Evolutionary conservation across 2,113 vertebrate species (phyloP).

Genomic region (Elephantulus edwardii): DNA sequence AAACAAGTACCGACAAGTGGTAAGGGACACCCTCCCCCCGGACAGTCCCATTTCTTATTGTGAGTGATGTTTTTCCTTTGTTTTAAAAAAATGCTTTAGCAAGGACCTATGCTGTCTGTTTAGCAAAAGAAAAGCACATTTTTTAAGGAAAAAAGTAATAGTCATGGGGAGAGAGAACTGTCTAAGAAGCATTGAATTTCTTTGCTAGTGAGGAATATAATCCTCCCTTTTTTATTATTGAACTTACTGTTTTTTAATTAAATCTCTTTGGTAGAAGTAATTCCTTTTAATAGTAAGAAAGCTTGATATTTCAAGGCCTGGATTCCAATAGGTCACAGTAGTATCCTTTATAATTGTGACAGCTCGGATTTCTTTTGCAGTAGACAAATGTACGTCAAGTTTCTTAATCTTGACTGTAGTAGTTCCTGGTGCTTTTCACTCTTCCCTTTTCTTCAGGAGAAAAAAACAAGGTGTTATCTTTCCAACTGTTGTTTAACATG

Average conservation of each 20-base stretch:
- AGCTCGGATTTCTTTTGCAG: neutral
- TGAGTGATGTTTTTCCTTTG: neutral
- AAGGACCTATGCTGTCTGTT: neutral
- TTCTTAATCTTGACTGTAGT: neutral
- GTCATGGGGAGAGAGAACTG: too few species aligned
- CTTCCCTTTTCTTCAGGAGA: neutral
- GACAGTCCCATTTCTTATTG: neutral
- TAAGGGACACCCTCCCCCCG: slow-evolving; percentile 67
- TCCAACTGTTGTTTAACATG: neutral
- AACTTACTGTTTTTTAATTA: too few species aligned
- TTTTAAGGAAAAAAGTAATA: too few species aligned
- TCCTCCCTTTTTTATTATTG: too few species aligned
- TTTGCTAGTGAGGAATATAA: neutral
- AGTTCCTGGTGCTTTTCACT: neutral
- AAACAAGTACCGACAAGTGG: slow-evolving; percentile 89
- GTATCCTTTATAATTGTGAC: neutral
- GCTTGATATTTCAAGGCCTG: neutral
- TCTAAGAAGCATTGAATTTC: neutral
- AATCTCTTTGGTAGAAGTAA: too few species aligned
- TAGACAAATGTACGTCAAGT: neutral
- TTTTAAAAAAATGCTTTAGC: neutral
- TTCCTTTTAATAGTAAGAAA: neutral
- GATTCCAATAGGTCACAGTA: neutral
- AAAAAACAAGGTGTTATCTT: neutral
- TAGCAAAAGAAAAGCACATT: slow-evolving; percentile 27